These are phyloP conservation scores for Diorhabda carinulata DNA, from an alignment of 1,140 invertebrate species.

Conservation along the genomic window DNA sequence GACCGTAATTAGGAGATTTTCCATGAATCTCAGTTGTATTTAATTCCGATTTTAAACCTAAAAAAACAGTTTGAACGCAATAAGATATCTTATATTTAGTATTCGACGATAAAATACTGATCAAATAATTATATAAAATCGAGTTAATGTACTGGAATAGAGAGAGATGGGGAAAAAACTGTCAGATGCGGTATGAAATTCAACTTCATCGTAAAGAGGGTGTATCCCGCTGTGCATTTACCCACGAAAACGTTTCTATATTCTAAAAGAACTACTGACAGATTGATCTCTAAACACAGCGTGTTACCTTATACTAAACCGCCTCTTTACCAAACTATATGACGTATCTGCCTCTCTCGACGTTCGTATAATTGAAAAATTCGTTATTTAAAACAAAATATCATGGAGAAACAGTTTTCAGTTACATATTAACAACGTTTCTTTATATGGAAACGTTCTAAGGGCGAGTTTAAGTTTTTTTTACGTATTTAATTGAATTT, in stretches of 20 bases:
- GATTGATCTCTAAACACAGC: slow-evolving; percentile 31
- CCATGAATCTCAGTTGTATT: slow-evolving; percentile 34
- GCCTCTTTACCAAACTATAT: slow-evolving; percentile 9
- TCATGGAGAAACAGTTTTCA: too few species aligned
- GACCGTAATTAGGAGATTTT: slow-evolving; percentile 31
- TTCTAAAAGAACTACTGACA: slow-evolving; percentile 28
- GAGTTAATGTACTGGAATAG: neutral
- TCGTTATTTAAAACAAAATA: neutral
- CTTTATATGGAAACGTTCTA: too few species aligned
- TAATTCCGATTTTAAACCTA: slow-evolving; percentile 37
- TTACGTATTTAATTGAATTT: too few species aligned
- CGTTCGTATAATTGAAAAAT: neutral
- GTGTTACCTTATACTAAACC: slow-evolving; percentile 18
- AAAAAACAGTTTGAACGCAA: slow-evolving; percentile 3
- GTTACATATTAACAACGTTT: too few species aligned
- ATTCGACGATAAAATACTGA: too few species aligned
- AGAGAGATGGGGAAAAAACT: neutral
- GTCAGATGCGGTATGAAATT: slow-evolving; percentile 6
- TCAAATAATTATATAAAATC: neutral
- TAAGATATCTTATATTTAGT: too few species aligned
- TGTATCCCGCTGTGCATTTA: slow-evolving; percentile 14
- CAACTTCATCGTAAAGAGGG: slow-evolving; percentile 19
- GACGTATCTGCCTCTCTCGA: too few species aligned
- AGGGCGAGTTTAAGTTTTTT: too few species aligned
- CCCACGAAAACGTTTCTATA: slow-evolving; percentile 15